A percentile compares a stretch with the other conserved stretches of the same genome.
These are phyloP conservation scores for Zeus faber DNA, from an alignment of 2,113 vertebrate species.

Conservation along the genomic window DNA sequence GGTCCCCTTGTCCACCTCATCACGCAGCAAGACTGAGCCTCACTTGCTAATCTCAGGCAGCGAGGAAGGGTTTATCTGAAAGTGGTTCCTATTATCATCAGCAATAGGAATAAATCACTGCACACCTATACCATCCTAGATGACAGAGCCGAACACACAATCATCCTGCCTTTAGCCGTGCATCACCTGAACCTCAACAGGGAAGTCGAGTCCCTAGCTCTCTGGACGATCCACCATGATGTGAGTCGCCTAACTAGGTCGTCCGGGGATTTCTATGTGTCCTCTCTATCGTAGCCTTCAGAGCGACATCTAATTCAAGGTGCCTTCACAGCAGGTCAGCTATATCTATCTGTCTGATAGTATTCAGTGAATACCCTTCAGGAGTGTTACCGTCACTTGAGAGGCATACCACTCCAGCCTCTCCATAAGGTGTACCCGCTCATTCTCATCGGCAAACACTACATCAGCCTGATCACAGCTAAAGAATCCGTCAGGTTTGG, in stretches of 20 bases:
- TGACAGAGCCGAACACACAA: background rate
- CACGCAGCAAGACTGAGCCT: no score
- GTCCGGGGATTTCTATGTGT: slow-evolving; percentile 13
- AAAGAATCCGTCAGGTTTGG: background rate
- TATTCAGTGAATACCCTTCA: slow-evolving; percentile 3
- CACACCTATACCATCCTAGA: background rate
- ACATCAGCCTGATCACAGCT: slow-evolving; percentile 4
- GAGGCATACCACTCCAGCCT: slow-evolving; percentile 11
- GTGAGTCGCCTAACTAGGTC: background rate
- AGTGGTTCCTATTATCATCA: no score
- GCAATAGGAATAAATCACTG: background rate
- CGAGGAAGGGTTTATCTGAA: no score
- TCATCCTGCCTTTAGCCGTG: background rate
- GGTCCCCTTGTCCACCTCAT: no score
- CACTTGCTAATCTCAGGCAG: no score
- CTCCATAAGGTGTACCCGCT: slow-evolving; percentile 11
- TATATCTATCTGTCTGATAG: background rate
- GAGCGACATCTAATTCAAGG: background rate
- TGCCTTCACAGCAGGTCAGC: background rate
- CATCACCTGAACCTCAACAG: background rate
- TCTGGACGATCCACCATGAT: background rate
- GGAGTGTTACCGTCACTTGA: slow-evolving; percentile 2
- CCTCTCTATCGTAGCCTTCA: background rate
- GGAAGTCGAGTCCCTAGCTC: background rate
- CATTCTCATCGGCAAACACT: slow-evolving; percentile 2